A percentile compares a stretch with the other conserved stretches of the same genome.
Evolutionary conservation across 2,797 vertebrate genomes (phyloP).

Genomic region (Sylvilagus floridanus): DNA sequence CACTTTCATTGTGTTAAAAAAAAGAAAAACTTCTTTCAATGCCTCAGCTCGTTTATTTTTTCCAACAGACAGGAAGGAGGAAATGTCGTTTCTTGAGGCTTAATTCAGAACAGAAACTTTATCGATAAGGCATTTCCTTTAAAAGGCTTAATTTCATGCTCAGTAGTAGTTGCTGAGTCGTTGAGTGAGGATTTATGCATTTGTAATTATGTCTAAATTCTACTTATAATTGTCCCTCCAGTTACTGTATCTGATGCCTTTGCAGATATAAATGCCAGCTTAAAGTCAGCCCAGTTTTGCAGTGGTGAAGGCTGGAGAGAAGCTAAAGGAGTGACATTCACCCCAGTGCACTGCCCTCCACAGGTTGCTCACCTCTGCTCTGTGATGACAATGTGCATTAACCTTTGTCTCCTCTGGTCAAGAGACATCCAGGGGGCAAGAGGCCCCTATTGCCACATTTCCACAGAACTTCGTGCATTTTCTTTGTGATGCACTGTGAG

Average conservation of each 20-base stretch:
- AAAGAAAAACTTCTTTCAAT: constrained; percentile 4
- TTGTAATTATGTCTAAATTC: constrained; percentile 65
- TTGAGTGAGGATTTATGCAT: constrained; percentile 2
- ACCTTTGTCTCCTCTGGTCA: not conserved
- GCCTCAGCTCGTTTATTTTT: constrained; percentile 3
- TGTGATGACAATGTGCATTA: not conserved
- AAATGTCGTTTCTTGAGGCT: constrained; percentile 24
- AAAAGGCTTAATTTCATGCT: constrained; percentile 40
- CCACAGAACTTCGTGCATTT: not conserved
- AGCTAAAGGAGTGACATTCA: not conserved
- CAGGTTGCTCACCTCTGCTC: not conserved
- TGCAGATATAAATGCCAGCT: not conserved
- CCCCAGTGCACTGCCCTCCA: not conserved
- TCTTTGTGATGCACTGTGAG: constrained; percentile 36
- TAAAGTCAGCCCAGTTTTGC: not conserved
- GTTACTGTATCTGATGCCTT: constrained; percentile 1
- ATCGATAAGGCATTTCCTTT: constrained; percentile 58
- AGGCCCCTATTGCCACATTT: rapidly evolving
- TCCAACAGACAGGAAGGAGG: not conserved
- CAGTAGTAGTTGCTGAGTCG: not conserved
- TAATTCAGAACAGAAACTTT: constrained; percentile 51
- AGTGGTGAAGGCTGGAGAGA: not conserved
- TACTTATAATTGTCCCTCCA: constrained; percentile 27
- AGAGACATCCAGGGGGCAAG: not conserved
- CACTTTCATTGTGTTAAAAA: not conserved